Base-by-base conservation (phyloP, 2,888 invertebrate species). In the Lutraria lutraria region DNA sequence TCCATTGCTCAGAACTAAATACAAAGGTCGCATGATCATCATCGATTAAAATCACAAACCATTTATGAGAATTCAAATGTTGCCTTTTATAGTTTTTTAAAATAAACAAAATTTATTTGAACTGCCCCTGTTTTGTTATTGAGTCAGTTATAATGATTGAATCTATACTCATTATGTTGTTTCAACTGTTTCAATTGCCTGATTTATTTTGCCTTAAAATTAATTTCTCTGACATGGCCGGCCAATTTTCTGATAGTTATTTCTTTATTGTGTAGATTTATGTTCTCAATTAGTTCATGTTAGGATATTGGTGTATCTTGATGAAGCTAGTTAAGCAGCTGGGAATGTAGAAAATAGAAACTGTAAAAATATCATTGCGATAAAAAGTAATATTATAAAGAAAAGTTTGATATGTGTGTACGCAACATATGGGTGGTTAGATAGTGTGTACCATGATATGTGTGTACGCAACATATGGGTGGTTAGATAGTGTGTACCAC, bases 251-350 rank as follows among this genome's bases (percentile, higher is more conserved):
- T 76, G 31, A 34, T 76, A 12, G 25, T 25, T 68, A 25, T 68
- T 68, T 68, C n/a, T 68, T 68, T 68, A 68, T n/a, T 25, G 63
- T 25, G 63, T 25, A n/a, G 25, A 68, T 68, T 68, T 68, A 68
- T 68, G 63, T 8, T 10, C 25, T 68, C 63, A 68, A 68, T 68
- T 68, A 68, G n/a, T 68, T 25, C 63, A 68, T 12, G 63, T 25
- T n/a, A 68, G 63, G 19, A 19, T 63, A n/a, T 8, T 19, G 63
- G n/a, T 25, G 25, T 68, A 68, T 68, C 25, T 68, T 25, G 8
- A n/a, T 68, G 25, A 68, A 68, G 63, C 25, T 68, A 68, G 12
- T 68, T 8, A n/a, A n/a, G 63, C 63, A 68, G 63, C 25, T 68
- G 63, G n/a, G 63, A 68, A 68, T n/a, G 63, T 8, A 68, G n/a